Base-by-base conservation (phyloP, 2,113 vertebrate species). In the Benitochromis conjunctus region DNA sequence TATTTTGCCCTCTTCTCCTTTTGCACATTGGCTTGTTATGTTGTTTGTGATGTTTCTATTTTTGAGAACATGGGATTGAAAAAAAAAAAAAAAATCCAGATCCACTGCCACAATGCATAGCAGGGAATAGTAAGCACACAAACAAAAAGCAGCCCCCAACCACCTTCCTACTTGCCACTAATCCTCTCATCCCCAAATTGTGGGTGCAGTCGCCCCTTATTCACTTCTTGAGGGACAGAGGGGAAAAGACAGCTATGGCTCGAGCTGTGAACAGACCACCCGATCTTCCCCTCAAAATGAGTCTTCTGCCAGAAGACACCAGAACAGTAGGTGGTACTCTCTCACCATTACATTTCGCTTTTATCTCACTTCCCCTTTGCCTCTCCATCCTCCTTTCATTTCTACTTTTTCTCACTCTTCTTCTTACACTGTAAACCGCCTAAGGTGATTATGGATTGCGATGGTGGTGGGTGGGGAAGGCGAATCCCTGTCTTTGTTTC, bases 111-210 rank as follows among this genome's bases (percentile, higher is more conserved):
- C 90, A 93, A 90, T 82, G 71, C 83, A 91, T 85, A 26, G 84
- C 58, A 69, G 82, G 38, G 54, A 93, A 91, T 66, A 85, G 83
- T 56, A 71, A 83, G 89, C 80, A 86, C 89, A 94, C 90, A 89
- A 91, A 94, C 87, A 94, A 90, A 94, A 94, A 93, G 90, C 91
- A 94, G 89, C 86, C 93, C 90, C 83, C 82, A 92, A 94, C 93
- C 91, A 91, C 91, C 86, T 89, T 89, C 93, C 83, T 79, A 85
- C 91, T 94, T 55, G 71, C 87, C 92, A 83, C 88, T 95, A 96
- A 96, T 96, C 95, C 93, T 90, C 84, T 82, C 87, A 79, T 94
- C 93, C 88, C 92, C 95, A 94, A 94, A 95, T 94, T 95, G 92
- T 93, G 91, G 89, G 81, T 87, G 83, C 87, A 86, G 78, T 91